A percentile compares a stretch with the other conserved stretches of the same genome.
phyloP scores from a whole-genome alignment of 2,888 invertebrate genomes.

The Malthinus flaveolus region DNA sequence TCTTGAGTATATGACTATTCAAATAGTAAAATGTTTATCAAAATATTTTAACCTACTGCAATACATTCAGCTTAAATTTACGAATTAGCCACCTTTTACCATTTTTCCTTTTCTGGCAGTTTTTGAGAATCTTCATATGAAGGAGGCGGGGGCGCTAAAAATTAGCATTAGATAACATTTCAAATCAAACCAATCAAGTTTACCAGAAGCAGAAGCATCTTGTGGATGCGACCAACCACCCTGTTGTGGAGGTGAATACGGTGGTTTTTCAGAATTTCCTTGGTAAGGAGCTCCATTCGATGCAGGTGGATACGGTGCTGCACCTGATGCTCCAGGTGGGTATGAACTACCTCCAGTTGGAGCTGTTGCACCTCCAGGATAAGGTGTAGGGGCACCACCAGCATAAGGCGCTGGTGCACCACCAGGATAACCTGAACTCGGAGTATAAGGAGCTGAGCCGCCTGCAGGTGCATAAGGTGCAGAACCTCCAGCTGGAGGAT shows the following conservation, averaged over 20 bases:
- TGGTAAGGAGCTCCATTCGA: no score
- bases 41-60: no score
- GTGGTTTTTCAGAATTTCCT: neutral
- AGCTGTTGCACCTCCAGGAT: neutral
- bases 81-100: neutral
- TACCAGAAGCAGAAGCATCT: neutral
- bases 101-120: neutral
- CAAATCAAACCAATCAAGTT: no score
- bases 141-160: conserved; percentile 8
- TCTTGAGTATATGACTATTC: no score
- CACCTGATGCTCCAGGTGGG: no score
- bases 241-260: conserved; percentile 6
- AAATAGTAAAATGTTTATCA: no score
- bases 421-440: no score
- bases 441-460: neutral
- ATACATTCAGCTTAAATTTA: no score
- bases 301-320: conserved; percentile 6
- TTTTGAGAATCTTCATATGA: conserved; percentile 13
- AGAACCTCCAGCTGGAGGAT: neutral
- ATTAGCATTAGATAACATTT: neutral
- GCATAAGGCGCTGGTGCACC: neutral
- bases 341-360: no score
- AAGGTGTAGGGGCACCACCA: neutral
- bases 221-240: neutral
- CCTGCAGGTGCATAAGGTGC: neutral